Percentiles rank a stretch among this genome's conserved stretches.
These are phyloP conservation scores for Scaptomyza reducta DNA, from an alignment of 2,888 invertebrate genomes.

Conservation along the genomic window DNA sequence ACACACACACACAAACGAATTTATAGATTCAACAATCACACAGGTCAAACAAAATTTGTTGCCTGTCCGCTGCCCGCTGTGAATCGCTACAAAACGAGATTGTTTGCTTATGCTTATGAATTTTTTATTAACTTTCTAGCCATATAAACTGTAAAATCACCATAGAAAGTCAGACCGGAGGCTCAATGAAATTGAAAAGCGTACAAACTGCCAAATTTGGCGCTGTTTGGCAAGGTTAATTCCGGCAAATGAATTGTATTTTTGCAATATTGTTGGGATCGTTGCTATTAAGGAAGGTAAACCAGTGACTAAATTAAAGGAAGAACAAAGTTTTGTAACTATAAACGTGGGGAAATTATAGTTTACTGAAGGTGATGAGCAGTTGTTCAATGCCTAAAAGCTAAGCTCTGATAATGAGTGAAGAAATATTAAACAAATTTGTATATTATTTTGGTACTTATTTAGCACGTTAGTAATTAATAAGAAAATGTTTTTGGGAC, in stretches of 20 bases:
- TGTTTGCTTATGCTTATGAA: slow-evolving; percentile 54
- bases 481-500: not conserved
- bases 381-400: not conserved
- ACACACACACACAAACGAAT: slow-evolving; percentile 9
- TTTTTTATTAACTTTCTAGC: slow-evolving; percentile 65
- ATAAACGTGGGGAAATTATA: too few relatives aligned
- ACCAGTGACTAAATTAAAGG: not conserved
- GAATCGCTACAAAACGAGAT: slow-evolving; percentile 48
- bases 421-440: too few relatives aligned
- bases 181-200: slow-evolving; percentile 42
- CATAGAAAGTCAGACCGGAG: slow-evolving; percentile 63
- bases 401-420: too few relatives aligned
- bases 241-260: slow-evolving; percentile 21
- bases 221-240: slow-evolving; percentile 38
- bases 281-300: slow-evolving; percentile 6
- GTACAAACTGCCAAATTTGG: slow-evolving; percentile 25
- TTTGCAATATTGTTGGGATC: not conserved
- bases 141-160: slow-evolving; percentile 62
- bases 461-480: not conserved
- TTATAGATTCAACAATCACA: slow-evolving; percentile 3
- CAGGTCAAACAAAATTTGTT: slow-evolving; percentile 28
- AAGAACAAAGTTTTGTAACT: not conserved
- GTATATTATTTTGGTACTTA: too few relatives aligned
- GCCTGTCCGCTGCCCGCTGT: slow-evolving; percentile 26
- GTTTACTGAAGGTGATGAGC: not conserved